Conservation (phyloP, 2,888 invertebrate species). For the Microctonus hyperodae region DNA sequence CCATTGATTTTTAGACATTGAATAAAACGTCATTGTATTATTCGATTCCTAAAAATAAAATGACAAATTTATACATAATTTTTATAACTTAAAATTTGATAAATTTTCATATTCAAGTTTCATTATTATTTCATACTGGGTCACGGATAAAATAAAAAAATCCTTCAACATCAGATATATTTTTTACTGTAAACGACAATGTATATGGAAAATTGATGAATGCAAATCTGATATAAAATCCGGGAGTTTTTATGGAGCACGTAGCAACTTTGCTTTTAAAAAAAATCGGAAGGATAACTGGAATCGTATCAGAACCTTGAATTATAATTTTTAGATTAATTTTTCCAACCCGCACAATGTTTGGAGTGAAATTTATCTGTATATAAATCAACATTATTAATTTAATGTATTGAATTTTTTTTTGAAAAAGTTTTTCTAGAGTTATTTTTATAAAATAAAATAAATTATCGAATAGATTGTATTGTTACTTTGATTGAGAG, state of each 20-base stretch:
- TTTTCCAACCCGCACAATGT: constrained; percentile 64
- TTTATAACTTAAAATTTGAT: not conserved
- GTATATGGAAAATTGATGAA: constrained; percentile 68
- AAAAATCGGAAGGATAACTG: constrained; percentile 65
- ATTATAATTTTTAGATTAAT: constrained; percentile 63
- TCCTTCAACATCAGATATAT: constrained; percentile 65
- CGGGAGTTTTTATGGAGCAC: constrained; percentile 64
- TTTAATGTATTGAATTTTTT: too few species aligned
- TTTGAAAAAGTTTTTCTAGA: too few species aligned
- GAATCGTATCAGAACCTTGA: constrained; percentile 68
- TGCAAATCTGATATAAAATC: constrained; percentile 67
- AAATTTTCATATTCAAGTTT: not conserved
- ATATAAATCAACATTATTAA: not conserved
- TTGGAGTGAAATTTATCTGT: constrained; percentile 68
- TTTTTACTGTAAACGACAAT: constrained; percentile 64
- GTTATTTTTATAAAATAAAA: constrained; percentile 11
- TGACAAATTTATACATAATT: constrained; percentile 9
- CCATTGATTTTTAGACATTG: constrained; percentile 50
- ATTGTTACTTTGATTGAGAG: constrained; percentile 63
- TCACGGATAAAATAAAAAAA: constrained; percentile 63
- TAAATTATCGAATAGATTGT: not conserved
- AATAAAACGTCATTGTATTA: constrained; percentile 43
- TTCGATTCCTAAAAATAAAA: constrained; percentile 40
- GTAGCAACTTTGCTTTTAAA: constrained; percentile 66
- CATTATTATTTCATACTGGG: constrained; percentile 49